Base-by-base conservation (phyloP, 2,888 invertebrate species). In the Drosophila maculinotata region DNA sequence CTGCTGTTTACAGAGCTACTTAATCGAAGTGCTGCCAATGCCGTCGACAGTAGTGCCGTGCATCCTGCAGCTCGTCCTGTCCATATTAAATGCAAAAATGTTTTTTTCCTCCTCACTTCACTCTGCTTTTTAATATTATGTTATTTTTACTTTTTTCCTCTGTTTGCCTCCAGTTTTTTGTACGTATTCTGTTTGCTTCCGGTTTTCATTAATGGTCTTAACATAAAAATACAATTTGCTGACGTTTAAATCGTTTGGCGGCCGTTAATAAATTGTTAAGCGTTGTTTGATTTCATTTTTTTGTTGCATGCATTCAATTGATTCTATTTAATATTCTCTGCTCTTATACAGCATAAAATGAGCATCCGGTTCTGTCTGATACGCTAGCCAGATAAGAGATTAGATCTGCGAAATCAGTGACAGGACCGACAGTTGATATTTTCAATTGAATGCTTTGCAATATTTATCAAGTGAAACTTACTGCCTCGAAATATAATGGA, bases 151-250 rank as follows among this genome's bases (percentile, higher is more conserved):
- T 35, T 64, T 41, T 42, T 64, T 36, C 35, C 26, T 42, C 36
- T 14, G 17, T 38, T 52, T 25, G 38, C 35, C 38, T 35, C 6
- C 14, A 25, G 53, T 47, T 53, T 54, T 58, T 53, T 57, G 30
- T 59, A 48, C 48, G 57, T 48, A 20, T 59, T 74, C 65, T 76
- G 78, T 77, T 76, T 78, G 78, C 70, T 69, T 80, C 72, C 76
- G 70, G 51, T 68, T 82, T 78, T 84, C 79, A 81, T 82, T 82
- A 82, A 84, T 81, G 84, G 81, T 74, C 72, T 82, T 81, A 84
- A 82, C 84, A 84, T 81, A 81, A 84, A 81, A 82, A 82, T 84
- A 82, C 81, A 84, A 84, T 82, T 82, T 82, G 71, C 81, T 76
- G 76, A 69, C 79, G 68, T 81, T 84, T 78, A 83, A 78, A 78